phyloP scores from a whole-genome alignment of 2,113 vertebrate species.

The Nothoprocta perdicaria region DNA sequence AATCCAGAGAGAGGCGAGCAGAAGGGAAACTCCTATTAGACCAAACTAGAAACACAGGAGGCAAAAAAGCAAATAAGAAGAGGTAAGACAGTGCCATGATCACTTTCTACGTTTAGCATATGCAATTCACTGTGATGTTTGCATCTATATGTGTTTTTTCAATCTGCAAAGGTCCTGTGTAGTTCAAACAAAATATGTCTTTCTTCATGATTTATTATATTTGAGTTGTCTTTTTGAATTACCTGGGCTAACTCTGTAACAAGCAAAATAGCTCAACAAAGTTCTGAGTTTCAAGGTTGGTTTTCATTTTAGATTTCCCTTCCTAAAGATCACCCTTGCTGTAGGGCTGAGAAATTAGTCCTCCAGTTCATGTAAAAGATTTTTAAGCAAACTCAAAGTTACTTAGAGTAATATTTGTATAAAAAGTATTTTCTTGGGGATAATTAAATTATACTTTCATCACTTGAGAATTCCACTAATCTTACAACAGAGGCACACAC shows the following conservation, averaged over 20 bases:
- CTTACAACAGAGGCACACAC: neutral
- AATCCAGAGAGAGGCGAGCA: neutral
- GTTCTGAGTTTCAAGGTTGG: no score
- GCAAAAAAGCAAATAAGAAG: neutral
- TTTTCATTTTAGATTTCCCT: neutral
- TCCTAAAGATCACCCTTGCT: neutral
- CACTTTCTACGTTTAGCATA: neutral
- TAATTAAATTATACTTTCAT: neutral
- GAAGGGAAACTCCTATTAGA: neutral
- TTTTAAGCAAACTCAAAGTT: neutral
- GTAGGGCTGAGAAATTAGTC: neutral
- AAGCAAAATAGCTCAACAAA: neutral
- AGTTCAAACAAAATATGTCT: no score
- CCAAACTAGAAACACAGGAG: neutral
- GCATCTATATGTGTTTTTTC: neutral
- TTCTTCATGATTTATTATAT: neutral
- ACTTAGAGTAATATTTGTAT: neutral
- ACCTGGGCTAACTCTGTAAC: neutral
- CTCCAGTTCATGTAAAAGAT: neutral
- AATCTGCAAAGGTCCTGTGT: neutral
- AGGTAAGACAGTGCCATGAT: neutral
- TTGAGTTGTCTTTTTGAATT: neutral
- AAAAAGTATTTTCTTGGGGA: neutral
- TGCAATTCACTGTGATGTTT: neutral
- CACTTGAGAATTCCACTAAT: no score